Evolutionary conservation across 2,113 vertebrate genomes (phyloP).

Genomic region (Apodemus sylvaticus): DNA sequence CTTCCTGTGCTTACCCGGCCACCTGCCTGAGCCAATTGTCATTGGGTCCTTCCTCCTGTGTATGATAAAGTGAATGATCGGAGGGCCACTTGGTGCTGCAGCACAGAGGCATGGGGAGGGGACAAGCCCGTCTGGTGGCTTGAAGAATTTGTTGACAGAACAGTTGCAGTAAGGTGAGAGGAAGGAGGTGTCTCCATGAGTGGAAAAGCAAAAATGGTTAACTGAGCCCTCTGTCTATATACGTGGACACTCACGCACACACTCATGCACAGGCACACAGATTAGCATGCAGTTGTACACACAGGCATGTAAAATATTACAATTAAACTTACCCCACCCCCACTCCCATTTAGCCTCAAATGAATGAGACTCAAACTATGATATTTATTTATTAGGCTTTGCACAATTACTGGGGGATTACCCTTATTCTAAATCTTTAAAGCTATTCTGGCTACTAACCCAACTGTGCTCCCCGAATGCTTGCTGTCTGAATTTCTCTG

Average conservation of each 20-base stretch:
- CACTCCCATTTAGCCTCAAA: too few relatives aligned
- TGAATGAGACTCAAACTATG: too few relatives aligned
- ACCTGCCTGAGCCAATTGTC: background rate
- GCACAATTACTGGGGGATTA: too few relatives aligned
- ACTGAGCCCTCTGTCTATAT: background rate
- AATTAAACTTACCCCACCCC: too few relatives aligned
- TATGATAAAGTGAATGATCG: fast-evolving
- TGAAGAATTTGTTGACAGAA: background rate
- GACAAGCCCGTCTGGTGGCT: background rate
- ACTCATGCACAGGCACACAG: background rate
- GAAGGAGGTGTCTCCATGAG: background rate
- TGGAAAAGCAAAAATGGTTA: too few relatives aligned
- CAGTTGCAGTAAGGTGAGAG: background rate
- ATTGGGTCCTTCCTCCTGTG: fast-evolving
- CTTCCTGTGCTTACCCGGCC: background rate
- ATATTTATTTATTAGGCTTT: too few relatives aligned
- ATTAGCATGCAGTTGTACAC: background rate
- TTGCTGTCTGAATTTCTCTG: too few relatives aligned
- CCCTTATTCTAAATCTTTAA: too few relatives aligned
- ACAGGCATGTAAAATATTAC: too few relatives aligned
- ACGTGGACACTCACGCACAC: background rate
- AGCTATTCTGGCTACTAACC: too few relatives aligned
- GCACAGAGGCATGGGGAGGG: background rate
- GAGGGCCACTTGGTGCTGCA: fast-evolving
- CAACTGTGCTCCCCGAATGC: too few relatives aligned